Evolutionary conservation across 2,888 invertebrate species (phyloP).

Genomic region (Harpagoxenus sublaevis): DNA sequence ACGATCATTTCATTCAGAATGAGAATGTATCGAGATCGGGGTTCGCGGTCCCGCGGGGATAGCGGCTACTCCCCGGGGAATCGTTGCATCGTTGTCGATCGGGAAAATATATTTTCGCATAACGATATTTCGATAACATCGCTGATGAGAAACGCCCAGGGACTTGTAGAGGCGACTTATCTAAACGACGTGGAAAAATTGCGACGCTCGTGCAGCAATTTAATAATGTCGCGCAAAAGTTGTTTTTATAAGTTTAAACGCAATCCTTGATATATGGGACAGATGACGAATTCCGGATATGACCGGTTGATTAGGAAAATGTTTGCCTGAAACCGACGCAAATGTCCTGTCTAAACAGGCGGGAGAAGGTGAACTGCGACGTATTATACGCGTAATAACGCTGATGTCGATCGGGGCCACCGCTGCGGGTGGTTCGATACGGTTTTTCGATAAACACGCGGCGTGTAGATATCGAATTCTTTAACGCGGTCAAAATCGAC

Average conservation of each 20-base stretch:
- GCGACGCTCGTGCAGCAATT: neutral
- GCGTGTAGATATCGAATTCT: neutral
- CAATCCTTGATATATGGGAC: no score
- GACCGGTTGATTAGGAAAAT: neutral
- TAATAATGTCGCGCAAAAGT: neutral
- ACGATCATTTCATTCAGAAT: slow-evolving; percentile 1
- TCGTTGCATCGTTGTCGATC: neutral
- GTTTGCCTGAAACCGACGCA: neutral
- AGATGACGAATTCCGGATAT: neutral
- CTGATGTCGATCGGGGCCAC: neutral
- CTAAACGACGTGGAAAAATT: neutral
- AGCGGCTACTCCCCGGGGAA: neutral
- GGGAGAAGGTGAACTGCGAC: neutral
- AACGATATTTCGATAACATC: no score
- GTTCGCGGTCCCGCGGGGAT: neutral
- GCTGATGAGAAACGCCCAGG: neutral
- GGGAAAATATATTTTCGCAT: neutral
- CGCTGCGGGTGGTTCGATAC: neutral
- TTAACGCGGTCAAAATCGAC: slow-evolving; percentile 1
- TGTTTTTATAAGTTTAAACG: neutral
- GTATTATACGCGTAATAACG: neutral
- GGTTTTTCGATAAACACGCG: neutral
- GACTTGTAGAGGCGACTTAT: neutral
- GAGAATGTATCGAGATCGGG: slow-evolving; percentile 8
- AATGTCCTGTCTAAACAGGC: neutral